phyloP scores from a whole-genome alignment of 2,888 invertebrate species.

The Proisotoma minuta region DNA sequence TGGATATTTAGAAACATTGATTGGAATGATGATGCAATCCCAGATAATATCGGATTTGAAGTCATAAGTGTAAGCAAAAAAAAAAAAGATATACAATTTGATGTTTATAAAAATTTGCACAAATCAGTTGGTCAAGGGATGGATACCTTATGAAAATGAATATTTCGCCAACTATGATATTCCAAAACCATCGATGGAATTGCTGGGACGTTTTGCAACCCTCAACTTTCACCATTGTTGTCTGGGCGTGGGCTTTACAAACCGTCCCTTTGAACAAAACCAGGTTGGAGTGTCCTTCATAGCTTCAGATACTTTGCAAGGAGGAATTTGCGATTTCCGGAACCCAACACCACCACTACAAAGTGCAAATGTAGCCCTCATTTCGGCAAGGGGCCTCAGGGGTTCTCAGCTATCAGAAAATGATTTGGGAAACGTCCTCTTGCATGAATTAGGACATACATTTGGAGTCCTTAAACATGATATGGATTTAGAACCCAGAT shows the following conservation, averaged over 20 bases:
- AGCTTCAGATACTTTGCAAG: not conserved
- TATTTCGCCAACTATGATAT: not conserved
- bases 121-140: not conserved
- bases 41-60: constrained; percentile 10
- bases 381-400: not conserved
- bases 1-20: constrained; percentile 7
- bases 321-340: constrained; percentile 8
- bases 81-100: too few relatives aligned
- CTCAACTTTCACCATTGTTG: constrained; percentile 1
- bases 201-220: not conserved
- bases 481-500: constrained; percentile 1
- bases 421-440: not conserved
- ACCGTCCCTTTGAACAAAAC: constrained; percentile 1
- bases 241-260: constrained; percentile 5
- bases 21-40: not conserved
- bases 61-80: not conserved
- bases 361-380: constrained; percentile 5
- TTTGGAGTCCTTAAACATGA: constrained; percentile 7
- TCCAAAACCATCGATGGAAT: not conserved
- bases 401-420: not conserved
- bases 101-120: not conserved
- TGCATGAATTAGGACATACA: constrained; percentile 1
- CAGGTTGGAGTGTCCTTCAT: constrained; percentile 2
- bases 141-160: not conserved
- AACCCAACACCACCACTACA: not conserved